Evolutionary conservation across 2,797 vertebrate genomes (phyloP), one percentile per base, ranked within the genome.

Genomic region (Sebastes matsubarae): DNA sequence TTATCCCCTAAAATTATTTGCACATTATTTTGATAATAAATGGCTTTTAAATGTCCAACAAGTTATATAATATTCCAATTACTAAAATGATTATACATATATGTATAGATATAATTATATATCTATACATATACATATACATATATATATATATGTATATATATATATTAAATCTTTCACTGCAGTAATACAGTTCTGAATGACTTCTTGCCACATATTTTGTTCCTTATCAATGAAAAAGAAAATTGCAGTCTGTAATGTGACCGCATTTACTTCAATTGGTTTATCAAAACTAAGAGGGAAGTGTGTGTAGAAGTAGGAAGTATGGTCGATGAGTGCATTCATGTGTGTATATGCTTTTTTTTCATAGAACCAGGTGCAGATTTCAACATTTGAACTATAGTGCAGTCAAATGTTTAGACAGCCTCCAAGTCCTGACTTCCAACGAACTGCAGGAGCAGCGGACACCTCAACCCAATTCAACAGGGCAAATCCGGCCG

Each of bases 361-460:
- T 46, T 70, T 27, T 69, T 78, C 54, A 42, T 65, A 34, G 65
- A 87, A 18, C 86, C 89, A 89, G 91, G 83, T 89, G 89, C 81
- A 78, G 72, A 87, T 90, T 80, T 85, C 76, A 75, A 77, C 83
- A 85, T 91, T 83, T 82, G 83, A 91, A 79, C 83, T 76, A 6
- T 30, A 52, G 72, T 24, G 12, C 25, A 50, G 68, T 70, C 36
- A 54, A 36, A 81, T 93, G 89, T 93, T 90, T 88, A 76, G 84
- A 91, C 88, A 89, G 88, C 81, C 84, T 87, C 69, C 20, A 65
- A 22, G 64, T 79, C 82, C 77, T 36, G 80, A 52, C 75, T 71
- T 42, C 75, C 74, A 71, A 32, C 7, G 27, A 64, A 84, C 66
- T 71, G 75, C 66, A 61, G 54, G 50, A 79, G 63, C 79, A 78